Evolutionary conservation across 2,888 invertebrate species (phyloP).

Genomic region (Anorthoa munda): DNA sequence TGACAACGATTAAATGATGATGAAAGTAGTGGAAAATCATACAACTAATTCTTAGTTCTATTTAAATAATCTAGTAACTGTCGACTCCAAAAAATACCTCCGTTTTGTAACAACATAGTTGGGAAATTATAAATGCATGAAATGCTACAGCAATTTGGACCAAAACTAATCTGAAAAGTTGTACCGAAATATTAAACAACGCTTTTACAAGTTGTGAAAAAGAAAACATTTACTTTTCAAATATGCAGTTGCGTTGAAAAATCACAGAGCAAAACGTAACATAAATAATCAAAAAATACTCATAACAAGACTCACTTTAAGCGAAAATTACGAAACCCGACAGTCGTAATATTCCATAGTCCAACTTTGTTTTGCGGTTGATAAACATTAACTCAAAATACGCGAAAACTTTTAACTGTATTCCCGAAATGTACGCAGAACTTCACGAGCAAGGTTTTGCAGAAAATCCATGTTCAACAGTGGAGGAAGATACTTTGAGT

Average conservation of each 20-base stretch:
- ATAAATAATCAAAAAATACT: slow-evolving; percentile 36
- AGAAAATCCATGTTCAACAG: slow-evolving; percentile 19
- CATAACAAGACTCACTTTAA: slow-evolving; percentile 36
- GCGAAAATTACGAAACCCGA: slow-evolving; percentile 23
- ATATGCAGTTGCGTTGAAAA: slow-evolving; percentile 15
- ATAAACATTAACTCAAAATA: slow-evolving; percentile 60
- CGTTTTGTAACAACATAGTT: not conserved
- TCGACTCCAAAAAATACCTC: not conserved
- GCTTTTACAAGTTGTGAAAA: slow-evolving; percentile 13
- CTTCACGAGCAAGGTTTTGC: slow-evolving; percentile 39
- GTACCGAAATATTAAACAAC: slow-evolving; percentile 8
- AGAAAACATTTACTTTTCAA: slow-evolving; percentile 24
- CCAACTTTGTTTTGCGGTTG: slow-evolving; percentile 59
- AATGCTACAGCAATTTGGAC: not conserved
- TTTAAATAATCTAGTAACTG: not conserved
- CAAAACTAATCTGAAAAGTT: slow-evolving; percentile 30
- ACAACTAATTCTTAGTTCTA: too few relatives aligned
- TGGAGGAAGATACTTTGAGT: slow-evolving; percentile 40
- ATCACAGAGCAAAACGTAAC: slow-evolving; percentile 5
- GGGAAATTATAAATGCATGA: slow-evolving; percentile 22
- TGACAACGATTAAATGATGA: not conserved
- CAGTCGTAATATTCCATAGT: slow-evolving; percentile 39
- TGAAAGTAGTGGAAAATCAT: not conserved
- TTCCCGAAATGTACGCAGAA: slow-evolving; percentile 45
- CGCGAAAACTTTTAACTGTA: slow-evolving; percentile 60